Base-by-base conservation (phyloP, 2,888 invertebrate species). In the Plemyria rubiginata region DNA sequence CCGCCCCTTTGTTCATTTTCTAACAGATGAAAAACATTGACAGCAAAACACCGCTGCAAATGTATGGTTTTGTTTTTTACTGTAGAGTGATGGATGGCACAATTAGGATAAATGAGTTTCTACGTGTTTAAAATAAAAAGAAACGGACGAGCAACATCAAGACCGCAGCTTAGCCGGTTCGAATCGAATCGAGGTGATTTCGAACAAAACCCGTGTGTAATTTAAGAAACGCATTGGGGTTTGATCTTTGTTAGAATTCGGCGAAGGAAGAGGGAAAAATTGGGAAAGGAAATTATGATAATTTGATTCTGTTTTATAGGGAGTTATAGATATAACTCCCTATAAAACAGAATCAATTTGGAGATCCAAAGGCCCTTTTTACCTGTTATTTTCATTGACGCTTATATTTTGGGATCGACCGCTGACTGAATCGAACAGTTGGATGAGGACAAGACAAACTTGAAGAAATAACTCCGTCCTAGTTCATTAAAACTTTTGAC, bases 401-500 rank as follows among this genome's bases (percentile, higher is more conserved):
- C 54, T 59, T 62, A 61, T 66, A 65, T 67, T 68, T 66, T 64
- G 43, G 49, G 54, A 68, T 65, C 56, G 61, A 53, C 62, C 64
- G 70, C 62, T 68, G 65, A 70, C 60, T 54, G 11, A 48, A 66
- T 54, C 49, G 54, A 65, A 59, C 70, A 68, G 71, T 67, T 66
- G 58, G 72, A 71, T 70, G 67, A 71, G 68, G 70, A 75, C 72
- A 69, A 76, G 71, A 74, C 71, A 69, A 76, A 73, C 75, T 76
- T 70, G 69, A 70, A 77, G 78, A 76, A 81, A 80, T 80, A 72
- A 82, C 67, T 66, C 54, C 50, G 64, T 62, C 66, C 64, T 82
- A 83, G 84, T 85, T 88, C 85, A 87, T 88, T 88, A 88, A 71
- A 89, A 90, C 84, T 89, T 87, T 79, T 75, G 74, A 90, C 84